These are phyloP conservation scores for Xylocampa areola DNA, from an alignment of 2,888 invertebrate genomes.

Conservation along the genomic window DNA sequence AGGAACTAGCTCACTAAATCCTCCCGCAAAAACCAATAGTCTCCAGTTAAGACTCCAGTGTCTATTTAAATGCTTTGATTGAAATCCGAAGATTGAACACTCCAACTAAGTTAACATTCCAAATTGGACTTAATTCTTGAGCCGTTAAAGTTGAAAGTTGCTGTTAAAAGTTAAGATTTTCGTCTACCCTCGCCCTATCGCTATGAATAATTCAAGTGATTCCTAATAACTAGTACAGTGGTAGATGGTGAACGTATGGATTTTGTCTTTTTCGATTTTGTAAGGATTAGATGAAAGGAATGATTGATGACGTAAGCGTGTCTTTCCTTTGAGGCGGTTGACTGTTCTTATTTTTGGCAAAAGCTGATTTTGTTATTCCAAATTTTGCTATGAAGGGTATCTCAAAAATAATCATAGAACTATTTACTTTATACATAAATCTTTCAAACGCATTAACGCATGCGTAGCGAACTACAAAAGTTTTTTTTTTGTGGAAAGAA, in stretches of 20 bases:
- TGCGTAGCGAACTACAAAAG: no score
- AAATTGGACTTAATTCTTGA: conserved; percentile 63
- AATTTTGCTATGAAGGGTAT: no score
- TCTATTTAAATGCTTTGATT: conserved; percentile 74
- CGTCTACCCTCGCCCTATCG: conserved; percentile 81
- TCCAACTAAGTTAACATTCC: conserved; percentile 46
- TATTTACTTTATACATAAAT: no score
- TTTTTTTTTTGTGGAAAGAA: no score
- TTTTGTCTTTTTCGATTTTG: conserved; percentile 52
- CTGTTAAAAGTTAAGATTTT: conserved; percentile 72
- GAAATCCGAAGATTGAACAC: conserved; percentile 67
- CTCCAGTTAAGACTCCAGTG: conserved; percentile 67
- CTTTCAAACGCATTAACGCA: no score
- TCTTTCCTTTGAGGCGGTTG: conserved; percentile 22
- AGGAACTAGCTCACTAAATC: conserved; percentile 58
- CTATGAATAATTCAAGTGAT: conserved; percentile 88
- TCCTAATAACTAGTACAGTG: conserved; percentile 80
- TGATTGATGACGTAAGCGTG: conserved; percentile 46
- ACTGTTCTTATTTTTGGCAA: conserved; percentile 12
- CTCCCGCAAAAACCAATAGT: conserved; percentile 65
- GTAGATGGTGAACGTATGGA: conserved; percentile 46
- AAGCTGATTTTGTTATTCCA: background rate
- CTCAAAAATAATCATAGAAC: no score
- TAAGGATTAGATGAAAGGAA: conserved; percentile 50
- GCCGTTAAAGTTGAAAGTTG: conserved; percentile 75